A percentile compares a stretch with the other conserved stretches of the same genome.
Evolutionary conservation across 2,888 invertebrate species (phyloP).

Genomic region (Macaria notata): DNA sequence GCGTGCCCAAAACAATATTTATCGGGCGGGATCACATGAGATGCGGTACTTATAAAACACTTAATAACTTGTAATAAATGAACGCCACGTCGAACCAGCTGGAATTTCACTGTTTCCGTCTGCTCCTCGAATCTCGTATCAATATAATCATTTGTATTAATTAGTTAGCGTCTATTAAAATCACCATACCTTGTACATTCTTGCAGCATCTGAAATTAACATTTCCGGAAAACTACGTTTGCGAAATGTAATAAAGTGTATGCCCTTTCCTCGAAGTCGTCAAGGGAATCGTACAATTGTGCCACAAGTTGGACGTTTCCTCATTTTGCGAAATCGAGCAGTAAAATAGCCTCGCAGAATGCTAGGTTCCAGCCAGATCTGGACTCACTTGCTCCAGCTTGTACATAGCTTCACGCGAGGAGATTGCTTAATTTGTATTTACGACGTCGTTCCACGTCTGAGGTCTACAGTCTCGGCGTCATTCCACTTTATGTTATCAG

Average conservation of each 20-base stretch:
- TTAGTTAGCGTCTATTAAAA: too few relatives aligned
- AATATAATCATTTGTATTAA: too few relatives aligned
- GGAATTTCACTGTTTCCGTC: neutral
- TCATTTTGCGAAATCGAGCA: conserved; percentile 8
- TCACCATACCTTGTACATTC: too few relatives aligned
- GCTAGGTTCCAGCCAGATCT: conserved; percentile 21
- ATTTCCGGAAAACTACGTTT: neutral
- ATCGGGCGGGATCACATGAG: conserved; percentile 42
- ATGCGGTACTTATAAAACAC: conserved; percentile 34
- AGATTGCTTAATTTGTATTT: conserved; percentile 24
- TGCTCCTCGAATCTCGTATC: neutral
- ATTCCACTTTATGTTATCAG: neutral
- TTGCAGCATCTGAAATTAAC: neutral
- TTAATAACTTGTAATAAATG: conserved; percentile 8
- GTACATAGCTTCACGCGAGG: conserved; percentile 20
- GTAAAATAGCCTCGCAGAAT: conserved; percentile 14
- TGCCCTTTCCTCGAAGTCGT: neutral
- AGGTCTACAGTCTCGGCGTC: neutral
- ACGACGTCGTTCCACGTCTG: conserved; percentile 18
- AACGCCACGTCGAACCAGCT: conserved; percentile 4
- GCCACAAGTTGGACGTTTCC: conserved; percentile 19
- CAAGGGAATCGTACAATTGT: conserved; percentile 12
- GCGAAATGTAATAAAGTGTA: too few relatives aligned
- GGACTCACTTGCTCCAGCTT: conserved; percentile 18
- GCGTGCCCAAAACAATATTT: conserved; percentile 58